Evolutionary conservation across 2,888 invertebrate genomes (phyloP).

Genomic region (Drosophila diplacantha): DNA sequence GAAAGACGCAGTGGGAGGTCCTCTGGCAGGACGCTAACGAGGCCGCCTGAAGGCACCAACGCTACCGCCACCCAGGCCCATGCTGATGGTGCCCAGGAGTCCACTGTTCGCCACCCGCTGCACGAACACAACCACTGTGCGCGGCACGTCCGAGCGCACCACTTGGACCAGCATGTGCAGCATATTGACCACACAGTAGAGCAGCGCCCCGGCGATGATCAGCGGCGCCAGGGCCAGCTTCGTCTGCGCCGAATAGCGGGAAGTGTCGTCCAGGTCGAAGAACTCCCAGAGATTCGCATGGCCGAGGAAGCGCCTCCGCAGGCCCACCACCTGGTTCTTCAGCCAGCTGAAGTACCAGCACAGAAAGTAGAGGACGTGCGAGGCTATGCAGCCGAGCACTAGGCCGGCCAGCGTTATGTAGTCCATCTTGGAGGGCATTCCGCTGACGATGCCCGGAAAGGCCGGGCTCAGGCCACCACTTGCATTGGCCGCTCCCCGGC

Average conservation of each 20-base stretch:
- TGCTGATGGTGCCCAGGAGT: conserved; percentile 15
- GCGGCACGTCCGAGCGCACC: conserved; percentile 57
- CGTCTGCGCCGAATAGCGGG: conserved; percentile 48
- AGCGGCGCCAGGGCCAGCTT: conserved; percentile 66
- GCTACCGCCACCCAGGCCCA: conserved; percentile 11
- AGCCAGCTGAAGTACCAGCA: conserved; percentile 66
- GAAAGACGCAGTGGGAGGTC: too few relatives aligned
- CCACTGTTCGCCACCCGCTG: conserved; percentile 35
- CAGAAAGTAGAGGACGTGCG: conserved; percentile 56
- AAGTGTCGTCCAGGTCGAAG: conserved; percentile 60
- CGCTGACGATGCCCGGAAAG: neutral
- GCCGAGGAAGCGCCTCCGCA: conserved; percentile 60
- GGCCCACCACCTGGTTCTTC: conserved; percentile 46
- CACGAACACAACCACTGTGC: conserved; percentile 51
- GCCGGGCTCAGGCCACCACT: neutral
- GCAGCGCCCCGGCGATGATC: conserved; percentile 46
- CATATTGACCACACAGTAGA: conserved; percentile 55
- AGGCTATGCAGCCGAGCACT: conserved; percentile 58
- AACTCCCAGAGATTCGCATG: conserved; percentile 59
- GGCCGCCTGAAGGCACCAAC: neutral
- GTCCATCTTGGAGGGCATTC: conserved; percentile 51
- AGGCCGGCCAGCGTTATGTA: conserved; percentile 64
- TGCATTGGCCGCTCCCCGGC: neutral
- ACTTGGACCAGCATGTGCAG: conserved; percentile 51
- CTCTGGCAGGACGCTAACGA: conserved; percentile 1